phyloP scores from a whole-genome alignment of 2,888 invertebrate genomes.

The Stegophylla sp. region DNA sequence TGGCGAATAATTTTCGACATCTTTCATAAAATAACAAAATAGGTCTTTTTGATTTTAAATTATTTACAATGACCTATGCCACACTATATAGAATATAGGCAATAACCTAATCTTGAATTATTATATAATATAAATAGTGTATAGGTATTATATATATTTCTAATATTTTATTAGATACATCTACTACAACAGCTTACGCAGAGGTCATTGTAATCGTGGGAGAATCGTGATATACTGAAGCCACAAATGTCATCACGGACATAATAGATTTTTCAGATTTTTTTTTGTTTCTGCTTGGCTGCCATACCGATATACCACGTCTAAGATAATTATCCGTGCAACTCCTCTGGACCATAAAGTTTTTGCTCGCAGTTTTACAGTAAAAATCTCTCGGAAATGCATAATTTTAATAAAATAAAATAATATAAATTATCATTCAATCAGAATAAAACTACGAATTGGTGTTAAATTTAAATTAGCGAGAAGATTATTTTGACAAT shows the following conservation, averaged over 20 bases:
- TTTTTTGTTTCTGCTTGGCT: conserved; percentile 53
- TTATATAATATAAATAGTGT: not conserved
- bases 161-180: not conserved
- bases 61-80: not conserved
- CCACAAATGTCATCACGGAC: conserved; percentile 44
- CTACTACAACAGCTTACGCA: not conserved
- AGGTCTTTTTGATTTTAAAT: conserved; percentile 11
- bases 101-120: conserved; percentile 8
- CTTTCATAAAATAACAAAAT: not conserved
- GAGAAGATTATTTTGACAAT: conserved; percentile 2
- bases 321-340: conserved; percentile 38
- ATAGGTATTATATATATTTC: not conserved
- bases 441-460: not conserved
- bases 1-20: not conserved
- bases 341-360: conserved; percentile 44
- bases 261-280: conserved; percentile 46
- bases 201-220: conserved; percentile 53
- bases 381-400: not conserved
- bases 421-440: not conserved
- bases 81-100: not conserved
- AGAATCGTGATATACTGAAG: conserved; percentile 38
- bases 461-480: not conserved
- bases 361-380: not conserved
- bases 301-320: conserved; percentile 35
- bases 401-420: not conserved